These are phyloP conservation scores for Nomada lathburiana DNA, from an alignment of 2,888 invertebrate species.

Conservation along the genomic window DNA sequence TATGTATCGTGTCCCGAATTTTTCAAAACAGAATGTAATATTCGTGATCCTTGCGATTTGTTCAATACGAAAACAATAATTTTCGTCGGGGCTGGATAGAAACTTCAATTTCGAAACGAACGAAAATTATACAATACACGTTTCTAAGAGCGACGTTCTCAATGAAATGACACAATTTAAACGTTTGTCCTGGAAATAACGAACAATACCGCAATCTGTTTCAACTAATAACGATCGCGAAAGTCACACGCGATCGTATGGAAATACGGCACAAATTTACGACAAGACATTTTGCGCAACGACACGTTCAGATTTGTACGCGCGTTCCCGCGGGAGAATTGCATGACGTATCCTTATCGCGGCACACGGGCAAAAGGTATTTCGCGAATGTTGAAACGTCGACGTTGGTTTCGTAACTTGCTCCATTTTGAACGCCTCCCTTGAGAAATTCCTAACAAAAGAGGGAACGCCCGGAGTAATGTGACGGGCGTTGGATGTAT, in stretches of 20 bases:
- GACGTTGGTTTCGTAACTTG: conserved; percentile 8
- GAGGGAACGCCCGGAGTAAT: conserved; percentile 7
- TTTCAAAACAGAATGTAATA: no score
- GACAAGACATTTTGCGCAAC: neutral
- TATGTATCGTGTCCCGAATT: neutral
- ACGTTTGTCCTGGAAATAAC: neutral
- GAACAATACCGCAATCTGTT: neutral
- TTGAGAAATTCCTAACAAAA: conserved; percentile 9
- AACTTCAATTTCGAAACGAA: neutral
- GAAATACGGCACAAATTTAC: conserved; percentile 20
- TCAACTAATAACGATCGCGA: neutral
- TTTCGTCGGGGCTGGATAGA: no score
- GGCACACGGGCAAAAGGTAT: neutral
- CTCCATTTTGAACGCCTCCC: neutral
- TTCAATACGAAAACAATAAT: no score
- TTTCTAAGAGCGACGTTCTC: neutral
- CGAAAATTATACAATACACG: neutral
- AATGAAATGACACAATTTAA: neutral
- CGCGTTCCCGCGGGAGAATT: conserved; percentile 1
- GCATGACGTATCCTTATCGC: conserved; percentile 17
- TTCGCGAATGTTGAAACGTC: conserved; percentile 15
- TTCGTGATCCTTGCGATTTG: neutral
- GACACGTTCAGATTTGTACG: conserved; percentile 18
- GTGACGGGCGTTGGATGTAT: conserved; percentile 23
- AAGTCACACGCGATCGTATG: conserved; percentile 25